phyloP scores from a whole-genome alignment of 2,888 invertebrate genomes.

The Odontocolon sp. region DNA sequence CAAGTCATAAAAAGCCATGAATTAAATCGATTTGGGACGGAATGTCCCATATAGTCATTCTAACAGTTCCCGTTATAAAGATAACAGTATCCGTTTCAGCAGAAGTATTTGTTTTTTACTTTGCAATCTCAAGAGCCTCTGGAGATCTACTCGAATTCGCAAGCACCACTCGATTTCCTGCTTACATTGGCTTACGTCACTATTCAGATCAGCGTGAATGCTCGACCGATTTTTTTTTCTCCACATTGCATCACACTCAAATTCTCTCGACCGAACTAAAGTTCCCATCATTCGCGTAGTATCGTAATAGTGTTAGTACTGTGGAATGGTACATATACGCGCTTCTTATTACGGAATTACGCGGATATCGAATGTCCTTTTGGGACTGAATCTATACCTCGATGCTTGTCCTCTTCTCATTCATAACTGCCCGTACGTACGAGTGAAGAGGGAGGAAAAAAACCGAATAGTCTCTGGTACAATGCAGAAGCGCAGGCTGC shows the following conservation, averaged over 20 bases:
- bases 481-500: conserved; percentile 77
- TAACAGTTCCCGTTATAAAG: no score
- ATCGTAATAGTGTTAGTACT: conserved; percentile 19
- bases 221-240: conserved; percentile 65
- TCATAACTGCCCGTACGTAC: conserved; percentile 56
- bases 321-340: conserved; percentile 22
- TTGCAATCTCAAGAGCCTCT: conserved; percentile 22
- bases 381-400: conserved; percentile 66
- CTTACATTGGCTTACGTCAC: conserved; percentile 71
- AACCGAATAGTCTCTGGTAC: conserved; percentile 72
- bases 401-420: conserved; percentile 59
- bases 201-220: conserved; percentile 61
- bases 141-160: conserved; percentile 61
- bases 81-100: no score
- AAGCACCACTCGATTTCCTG: conserved; percentile 72
- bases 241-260: conserved; percentile 42
- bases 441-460: conserved; percentile 61
- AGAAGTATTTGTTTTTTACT: conserved; percentile 7
- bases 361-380: conserved; percentile 81
- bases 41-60: no score
- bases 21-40: no score
- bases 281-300: conserved; percentile 55
- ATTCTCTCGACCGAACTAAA: conserved; percentile 58
- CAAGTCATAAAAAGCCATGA: no score
- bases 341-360: conserved; percentile 79